Conservation (phyloP, 2,888 invertebrate species). For the Latrodectus elegans region DNA sequence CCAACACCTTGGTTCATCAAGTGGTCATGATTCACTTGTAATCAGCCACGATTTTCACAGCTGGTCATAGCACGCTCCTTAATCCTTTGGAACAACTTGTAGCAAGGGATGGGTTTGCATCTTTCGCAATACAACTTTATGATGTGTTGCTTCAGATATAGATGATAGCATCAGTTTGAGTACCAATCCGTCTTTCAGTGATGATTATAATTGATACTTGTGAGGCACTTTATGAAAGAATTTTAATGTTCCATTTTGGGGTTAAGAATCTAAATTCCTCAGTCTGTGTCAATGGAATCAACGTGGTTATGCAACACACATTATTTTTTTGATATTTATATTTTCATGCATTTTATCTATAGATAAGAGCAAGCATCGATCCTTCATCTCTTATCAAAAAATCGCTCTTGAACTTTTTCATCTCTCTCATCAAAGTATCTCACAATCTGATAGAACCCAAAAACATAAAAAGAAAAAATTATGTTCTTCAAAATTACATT, state of each 20-base stretch:
- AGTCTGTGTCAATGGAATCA: background rate
- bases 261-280: background rate
- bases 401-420: too few relatives aligned
- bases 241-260: background rate
- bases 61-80: slow-evolving; percentile 22
- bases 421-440: too few relatives aligned
- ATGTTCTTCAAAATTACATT: too few relatives aligned
- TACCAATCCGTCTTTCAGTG: background rate
- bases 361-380: too few relatives aligned
- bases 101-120: background rate
- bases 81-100: background rate
- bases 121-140: background rate
- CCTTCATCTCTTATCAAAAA: too few relatives aligned
- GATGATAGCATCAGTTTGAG: background rate
- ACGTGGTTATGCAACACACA: background rate
- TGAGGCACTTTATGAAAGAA: background rate
- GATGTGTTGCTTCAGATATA: background rate
- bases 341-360: too few relatives aligned
- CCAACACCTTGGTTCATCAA: background rate
- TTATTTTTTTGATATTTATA: too few relatives aligned
- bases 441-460: too few relatives aligned
- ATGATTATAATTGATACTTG: background rate
- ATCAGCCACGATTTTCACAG: slow-evolving; percentile 33
- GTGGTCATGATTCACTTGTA: background rate
- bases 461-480: too few relatives aligned